Evolutionary conservation across 2,888 invertebrate species (phyloP), one percentile per base, ranked within the genome.

Genomic region (Phymatocera aterrima): DNA sequence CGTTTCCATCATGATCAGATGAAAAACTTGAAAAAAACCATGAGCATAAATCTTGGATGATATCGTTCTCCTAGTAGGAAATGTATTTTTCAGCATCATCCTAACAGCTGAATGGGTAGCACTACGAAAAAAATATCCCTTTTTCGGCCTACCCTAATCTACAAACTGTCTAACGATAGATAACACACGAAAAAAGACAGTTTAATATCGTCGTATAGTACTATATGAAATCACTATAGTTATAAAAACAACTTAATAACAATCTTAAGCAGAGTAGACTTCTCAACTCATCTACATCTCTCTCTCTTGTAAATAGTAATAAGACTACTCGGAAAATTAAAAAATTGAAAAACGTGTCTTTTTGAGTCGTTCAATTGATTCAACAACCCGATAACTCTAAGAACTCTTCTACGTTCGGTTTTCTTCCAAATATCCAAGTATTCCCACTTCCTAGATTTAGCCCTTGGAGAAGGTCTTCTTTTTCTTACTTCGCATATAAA

Each of bases 271-370:
- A 70, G 51, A 15, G 18, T 18, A 34, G 37, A 37, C 8, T 37
- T 31, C 34, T n/a, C 18, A n/a, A 72, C 10, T 51, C 34, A 37
- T 72, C 31, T 18, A 34, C 51, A 51, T 72, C 12, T 60, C 40
- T 37, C 40, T 65, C 5, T 43, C 18, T 54, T 75, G 75, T 75
- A 75, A 75, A 75, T 75, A 75, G 4, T 21, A 72, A 75, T 75
- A 57, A 75, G 43, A 15, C 60, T 57, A 75, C 28, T 75, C 60
- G 75, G 57, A 57, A 43, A 75, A 75, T n/a, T 75, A 31, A 72
- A 54, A 37, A 46, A 43, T 46, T 5, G 10, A n/a, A n/a, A n/a
- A n/a, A n/a, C n/a, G n/a, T n/a, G n/a, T n/a, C 10, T 3, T 12
- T 46, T 68, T 3, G n/a, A 40, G 12, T 57, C 46, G 5, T 37